Conservation (phyloP, 2,888 invertebrate genomes). For the Melanotus villosus region DNA sequence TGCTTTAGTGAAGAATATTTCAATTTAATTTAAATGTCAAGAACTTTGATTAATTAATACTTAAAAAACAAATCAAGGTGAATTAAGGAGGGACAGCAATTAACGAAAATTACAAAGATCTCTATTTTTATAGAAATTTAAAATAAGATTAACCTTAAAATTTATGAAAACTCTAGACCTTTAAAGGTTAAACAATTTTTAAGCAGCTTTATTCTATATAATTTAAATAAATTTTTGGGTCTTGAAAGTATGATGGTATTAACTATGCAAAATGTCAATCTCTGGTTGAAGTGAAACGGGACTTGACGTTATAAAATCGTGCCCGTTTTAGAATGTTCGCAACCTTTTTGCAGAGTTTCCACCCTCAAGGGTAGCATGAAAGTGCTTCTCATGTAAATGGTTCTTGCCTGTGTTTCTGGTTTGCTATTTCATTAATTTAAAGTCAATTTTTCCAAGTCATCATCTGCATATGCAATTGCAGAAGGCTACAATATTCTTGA, state of each 20-base stretch:
- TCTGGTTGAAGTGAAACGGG: constrained; percentile 6
- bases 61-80: too few species aligned
- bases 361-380: not conserved
- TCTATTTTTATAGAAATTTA: too few species aligned
- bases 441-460: constrained; percentile 25
- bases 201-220: too few species aligned
- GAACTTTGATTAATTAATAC: too few species aligned
- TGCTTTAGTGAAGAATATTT: too few species aligned
- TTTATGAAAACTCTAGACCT: too few species aligned
- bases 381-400: constrained; percentile 9
- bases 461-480: constrained; percentile 38
- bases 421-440: constrained; percentile 16
- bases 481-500: constrained; percentile 36
- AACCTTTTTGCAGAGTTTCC: not conserved
- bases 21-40: too few species aligned
- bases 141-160: too few species aligned
- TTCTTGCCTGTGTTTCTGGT: not conserved
- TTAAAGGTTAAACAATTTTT: too few species aligned
- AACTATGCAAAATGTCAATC: constrained; percentile 3
- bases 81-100: too few species aligned
- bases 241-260: not conserved
- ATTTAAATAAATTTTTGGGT: too few species aligned
- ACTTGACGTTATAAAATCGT: constrained; percentile 4
- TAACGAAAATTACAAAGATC: too few species aligned
- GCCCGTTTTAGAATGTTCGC: not conserved